phyloP scores from a whole-genome alignment of 53 echinoderm and acorn worm species.

The Stichopus horrens region DNA sequence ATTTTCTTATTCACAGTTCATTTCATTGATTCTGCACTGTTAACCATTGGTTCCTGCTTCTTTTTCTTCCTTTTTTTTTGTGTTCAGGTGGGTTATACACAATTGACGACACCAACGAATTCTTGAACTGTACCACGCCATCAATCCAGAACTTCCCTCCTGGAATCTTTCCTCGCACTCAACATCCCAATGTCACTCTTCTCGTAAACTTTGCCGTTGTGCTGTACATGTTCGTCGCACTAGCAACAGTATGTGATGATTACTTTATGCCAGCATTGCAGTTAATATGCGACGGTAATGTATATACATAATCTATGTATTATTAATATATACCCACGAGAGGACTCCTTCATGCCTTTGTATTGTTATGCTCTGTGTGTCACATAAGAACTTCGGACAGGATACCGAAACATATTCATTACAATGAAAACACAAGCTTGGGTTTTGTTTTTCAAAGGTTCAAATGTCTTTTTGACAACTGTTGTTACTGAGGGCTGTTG shows the following conservation, averaged over 20 bases:
- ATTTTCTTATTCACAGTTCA: too few relatives aligned
- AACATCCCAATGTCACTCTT: conserved; percentile 62
- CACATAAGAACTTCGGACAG: too few relatives aligned
- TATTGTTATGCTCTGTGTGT: too few relatives aligned
- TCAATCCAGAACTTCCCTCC: conserved; percentile 69
- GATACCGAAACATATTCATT: too few relatives aligned
- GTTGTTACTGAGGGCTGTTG: too few relatives aligned
- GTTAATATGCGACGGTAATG: conserved; percentile 76
- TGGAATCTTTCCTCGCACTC: conserved; percentile 51
- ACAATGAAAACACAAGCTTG: too few relatives aligned
- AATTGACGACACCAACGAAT: neutral
- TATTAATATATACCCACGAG: neutral
- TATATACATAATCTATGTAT: neutral
- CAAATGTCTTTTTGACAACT: too few relatives aligned
- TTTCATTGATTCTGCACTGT: neutral
- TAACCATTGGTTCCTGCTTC: neutral
- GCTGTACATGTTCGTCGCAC: conserved; percentile 85
- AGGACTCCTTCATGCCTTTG: too few relatives aligned
- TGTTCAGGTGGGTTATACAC: conserved; percentile 13
- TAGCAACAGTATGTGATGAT: conserved; percentile 84
- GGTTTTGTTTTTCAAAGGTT: too few relatives aligned
- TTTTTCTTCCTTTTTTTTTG: neutral
- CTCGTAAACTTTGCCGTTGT: conserved; percentile 61
- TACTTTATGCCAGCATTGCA: conserved; percentile 94
- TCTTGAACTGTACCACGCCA: conserved; percentile 60